phyloP scores from a whole-genome alignment of 2,113 vertebrate species.

The Formicarius rufipectus region DNA sequence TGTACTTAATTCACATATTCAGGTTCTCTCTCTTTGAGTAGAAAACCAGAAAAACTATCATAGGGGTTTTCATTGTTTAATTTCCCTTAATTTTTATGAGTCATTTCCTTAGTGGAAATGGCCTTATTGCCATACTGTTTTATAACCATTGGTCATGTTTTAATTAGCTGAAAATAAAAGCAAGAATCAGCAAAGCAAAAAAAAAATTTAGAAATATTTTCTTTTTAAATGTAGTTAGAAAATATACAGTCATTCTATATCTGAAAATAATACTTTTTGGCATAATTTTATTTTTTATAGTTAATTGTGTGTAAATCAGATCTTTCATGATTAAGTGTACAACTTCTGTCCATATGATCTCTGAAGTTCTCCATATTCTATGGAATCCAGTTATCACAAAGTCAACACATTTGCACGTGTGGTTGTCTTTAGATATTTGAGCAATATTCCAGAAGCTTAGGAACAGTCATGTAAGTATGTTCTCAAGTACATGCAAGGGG shows the following conservation, averaged over 20 bases:
- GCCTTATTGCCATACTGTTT: neutral
- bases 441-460: neutral
- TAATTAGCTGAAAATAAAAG: neutral
- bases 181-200: neutral
- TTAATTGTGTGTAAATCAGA: neutral
- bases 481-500: neutral
- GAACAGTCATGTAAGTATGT: neutral
- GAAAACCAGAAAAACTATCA: neutral
- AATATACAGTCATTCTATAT: neutral
- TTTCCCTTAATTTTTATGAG: neutral
- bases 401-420: accelerated
- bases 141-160: neutral
- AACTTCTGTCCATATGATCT: neutral
- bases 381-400: neutral
- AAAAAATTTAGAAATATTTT: neutral
- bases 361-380: neutral
- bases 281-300: neutral
- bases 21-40: neutral
- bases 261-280: neutral
- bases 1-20: neutral
- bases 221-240: neutral
- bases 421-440: neutral
- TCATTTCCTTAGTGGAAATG: neutral
- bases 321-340: neutral
- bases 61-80: neutral